Base-by-base conservation (phyloP, 2,888 invertebrate genomes). In the Orthosia incerta region DNA sequence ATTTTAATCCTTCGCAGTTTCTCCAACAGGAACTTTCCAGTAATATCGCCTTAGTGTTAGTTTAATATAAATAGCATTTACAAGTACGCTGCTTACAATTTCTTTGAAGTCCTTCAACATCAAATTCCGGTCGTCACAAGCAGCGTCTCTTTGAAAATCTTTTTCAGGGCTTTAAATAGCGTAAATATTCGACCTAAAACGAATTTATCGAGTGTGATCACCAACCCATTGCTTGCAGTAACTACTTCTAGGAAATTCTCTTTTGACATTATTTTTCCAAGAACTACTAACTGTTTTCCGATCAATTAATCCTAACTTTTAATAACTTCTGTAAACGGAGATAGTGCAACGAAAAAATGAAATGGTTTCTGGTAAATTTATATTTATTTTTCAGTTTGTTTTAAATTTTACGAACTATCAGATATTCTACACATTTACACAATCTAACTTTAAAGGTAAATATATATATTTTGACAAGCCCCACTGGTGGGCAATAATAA, bases 211-310 rank as follows among this genome's bases (percentile, higher is more conserved):
- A 13, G 4, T 63, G 18, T 45, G 20, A 26, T 31, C 31, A n/a
- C 15, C 2, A 18, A 50, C 18, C n/a, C n/a, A 45, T 12, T 39
- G 20, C 16, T 26, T 45, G 9, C 31, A n/a, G 18, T 53, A 9
- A 51, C 4, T 46, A 23, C 13, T 76, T 67, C 23, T 4, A 16
- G 16, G 23, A 73, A 76, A 4, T 64, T 46, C 2, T 45, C 26
- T 7, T 23, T 48, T 9, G 39, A 11, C 26, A 7, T 71, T 46
- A 15, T 48, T 15, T 26, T 59, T 18, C 45, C 15, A 50, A 53
- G n/a, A 15, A 50, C 16, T 50, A 39, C 4, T 74, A 12, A 48
- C 7, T 39, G 39, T 39, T 39, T 39, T 39, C 39, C 39, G 39
- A 39, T 39, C 39, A 39, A 39, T 39, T 1, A 39, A 39, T 39